A percentile compares a stretch with the other conserved stretches of the same genome.
Evolutionary conservation across 1,140 invertebrate genomes (phyloP).

Genomic region (Cotesia chilonis): DNA sequence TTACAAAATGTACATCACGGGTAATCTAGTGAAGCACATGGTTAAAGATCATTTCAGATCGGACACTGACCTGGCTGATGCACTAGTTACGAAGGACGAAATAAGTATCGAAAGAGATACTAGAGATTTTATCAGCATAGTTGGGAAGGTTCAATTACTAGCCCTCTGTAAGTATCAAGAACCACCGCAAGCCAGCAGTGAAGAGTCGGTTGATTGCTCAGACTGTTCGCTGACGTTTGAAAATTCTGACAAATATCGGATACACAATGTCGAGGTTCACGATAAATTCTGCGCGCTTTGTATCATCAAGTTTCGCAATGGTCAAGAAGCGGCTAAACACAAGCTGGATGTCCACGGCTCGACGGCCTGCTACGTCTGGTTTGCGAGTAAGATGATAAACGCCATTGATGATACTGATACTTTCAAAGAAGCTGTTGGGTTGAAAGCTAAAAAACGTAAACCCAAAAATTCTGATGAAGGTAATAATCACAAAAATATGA

Average conservation of each 20-base stretch:
- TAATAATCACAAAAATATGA: neutral
- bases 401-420: slow-evolving; percentile 29
- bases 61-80: slow-evolving; percentile 21
- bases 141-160: slow-evolving; percentile 39
- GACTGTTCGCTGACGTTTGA: slow-evolving; percentile 36
- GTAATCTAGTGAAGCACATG: slow-evolving; percentile 42
- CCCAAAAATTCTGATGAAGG: neutral
- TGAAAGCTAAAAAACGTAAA: slow-evolving; percentile 31
- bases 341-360: slow-evolving; percentile 40
- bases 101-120: slow-evolving; percentile 36
- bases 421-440: slow-evolving; percentile 20
- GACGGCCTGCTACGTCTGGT: slow-evolving; percentile 43
- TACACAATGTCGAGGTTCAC: slow-evolving; percentile 40
- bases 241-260: slow-evolving; percentile 36
- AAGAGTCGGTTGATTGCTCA: slow-evolving; percentile 32
- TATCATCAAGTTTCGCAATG: slow-evolving; percentile 35
- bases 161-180: slow-evolving; percentile 42
- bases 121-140: slow-evolving; percentile 35
- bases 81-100: neutral
- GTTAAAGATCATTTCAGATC: slow-evolving; percentile 40
- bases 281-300: slow-evolving; percentile 42
- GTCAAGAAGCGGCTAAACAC: slow-evolving; percentile 38
- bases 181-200: slow-evolving; percentile 32
- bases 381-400: slow-evolving; percentile 36
- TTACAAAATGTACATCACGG: slow-evolving; percentile 38